Evolutionary conservation across 2,797 vertebrate species (phyloP).

Genomic region (Halcyon leucocephala): DNA sequence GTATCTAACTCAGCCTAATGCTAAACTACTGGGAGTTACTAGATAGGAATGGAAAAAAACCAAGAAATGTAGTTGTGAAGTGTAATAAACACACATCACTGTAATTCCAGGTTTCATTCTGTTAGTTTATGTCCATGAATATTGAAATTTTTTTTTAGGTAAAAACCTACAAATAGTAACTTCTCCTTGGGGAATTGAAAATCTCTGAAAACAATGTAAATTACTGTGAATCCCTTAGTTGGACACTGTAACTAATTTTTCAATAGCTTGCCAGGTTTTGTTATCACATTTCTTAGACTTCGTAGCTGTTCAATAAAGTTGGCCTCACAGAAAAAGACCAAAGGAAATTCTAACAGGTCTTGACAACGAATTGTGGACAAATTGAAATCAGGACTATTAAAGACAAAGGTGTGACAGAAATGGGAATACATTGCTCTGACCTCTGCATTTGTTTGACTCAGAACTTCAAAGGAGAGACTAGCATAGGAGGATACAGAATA

Average conservation of each 20-base stretch:
- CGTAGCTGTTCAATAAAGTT: background rate
- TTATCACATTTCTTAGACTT: background rate
- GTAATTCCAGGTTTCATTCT: background rate
- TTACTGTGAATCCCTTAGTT: background rate
- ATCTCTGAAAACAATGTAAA: background rate
- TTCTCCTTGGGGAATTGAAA: background rate
- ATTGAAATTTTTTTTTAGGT: background rate
- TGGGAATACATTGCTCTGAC: background rate
- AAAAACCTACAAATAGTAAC: background rate
- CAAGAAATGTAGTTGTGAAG: background rate
- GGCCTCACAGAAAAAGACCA: background rate
- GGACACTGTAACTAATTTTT: background rate
- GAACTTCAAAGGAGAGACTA: background rate
- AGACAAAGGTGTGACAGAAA: background rate
- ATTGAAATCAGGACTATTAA: background rate
- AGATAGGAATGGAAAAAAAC: background rate
- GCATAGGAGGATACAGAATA: background rate
- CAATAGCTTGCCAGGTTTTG: background rate
- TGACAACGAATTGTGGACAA: background rate
- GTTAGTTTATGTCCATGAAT: background rate
- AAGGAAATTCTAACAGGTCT: background rate
- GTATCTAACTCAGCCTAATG: background rate
- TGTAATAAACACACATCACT: background rate
- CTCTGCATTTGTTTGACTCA: conserved; percentile 15
- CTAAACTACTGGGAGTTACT: background rate